Evolutionary conservation across 2,113 vertebrate genomes (phyloP).

Genomic region (Pteronura brasiliensis): DNA sequence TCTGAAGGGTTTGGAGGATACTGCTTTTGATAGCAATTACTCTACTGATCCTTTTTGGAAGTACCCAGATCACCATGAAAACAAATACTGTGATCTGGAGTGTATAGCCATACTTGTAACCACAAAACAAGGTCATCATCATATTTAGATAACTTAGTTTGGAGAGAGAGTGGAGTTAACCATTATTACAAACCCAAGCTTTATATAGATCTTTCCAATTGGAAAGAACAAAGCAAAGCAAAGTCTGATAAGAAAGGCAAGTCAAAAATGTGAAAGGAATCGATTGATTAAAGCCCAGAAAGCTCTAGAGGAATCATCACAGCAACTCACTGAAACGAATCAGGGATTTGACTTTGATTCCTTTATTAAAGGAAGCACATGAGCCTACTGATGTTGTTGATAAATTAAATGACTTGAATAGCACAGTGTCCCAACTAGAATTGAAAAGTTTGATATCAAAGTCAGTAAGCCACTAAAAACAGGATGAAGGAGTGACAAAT

Average conservation of each 20-base stretch:
- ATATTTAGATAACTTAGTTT: no score
- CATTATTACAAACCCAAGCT: conserved; percentile 99
- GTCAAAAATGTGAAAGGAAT: conserved; percentile 97
- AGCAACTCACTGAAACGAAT: conserved; percentile 88
- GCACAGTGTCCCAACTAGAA: conserved; percentile 94
- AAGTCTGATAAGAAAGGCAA: conserved; percentile 96
- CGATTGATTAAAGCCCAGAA: conserved; percentile 98
- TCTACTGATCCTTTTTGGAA: no score
- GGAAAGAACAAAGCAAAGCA: conserved; percentile 98
- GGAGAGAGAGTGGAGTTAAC: conserved; percentile 90
- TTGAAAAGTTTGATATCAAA: conserved; percentile 91
- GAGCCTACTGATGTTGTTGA: conserved; percentile 92
- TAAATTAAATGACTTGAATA: conserved; percentile 96
- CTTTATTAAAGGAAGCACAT: conserved; percentile 96
- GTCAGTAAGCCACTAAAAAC: conserved; percentile 95
- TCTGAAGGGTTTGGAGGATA: no score
- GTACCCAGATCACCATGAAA: no score
- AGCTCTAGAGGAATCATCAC: conserved; percentile 92
- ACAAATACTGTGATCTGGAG: no score
- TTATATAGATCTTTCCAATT: conserved; percentile 99
- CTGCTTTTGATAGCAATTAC: no score
- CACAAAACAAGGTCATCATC: no score
- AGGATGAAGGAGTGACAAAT: conserved; percentile 97
- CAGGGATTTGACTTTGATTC: conserved; percentile 98
- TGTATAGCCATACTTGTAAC: no score